Percentiles rank a stretch among this genome's conserved stretches.
Conservation (phyloP, 2,113 vertebrate species). For the Melozone crissalis region DNA sequence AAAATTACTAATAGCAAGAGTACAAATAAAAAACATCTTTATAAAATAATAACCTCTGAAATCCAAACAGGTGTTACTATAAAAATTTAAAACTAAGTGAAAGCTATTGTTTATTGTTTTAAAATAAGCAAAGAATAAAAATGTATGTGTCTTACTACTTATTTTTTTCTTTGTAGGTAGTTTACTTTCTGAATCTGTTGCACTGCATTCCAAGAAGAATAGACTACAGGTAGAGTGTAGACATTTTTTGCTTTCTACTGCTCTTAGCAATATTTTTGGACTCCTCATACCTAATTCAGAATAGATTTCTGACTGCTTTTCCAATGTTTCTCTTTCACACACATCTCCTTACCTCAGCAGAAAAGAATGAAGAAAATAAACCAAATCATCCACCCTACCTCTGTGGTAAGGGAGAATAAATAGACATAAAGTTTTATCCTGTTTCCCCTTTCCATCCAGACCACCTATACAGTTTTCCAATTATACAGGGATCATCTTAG, state of each 20-base stretch:
- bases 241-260: neutral
- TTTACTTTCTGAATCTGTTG: neutral
- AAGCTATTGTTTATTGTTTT: neutral
- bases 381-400: neutral
- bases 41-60: neutral
- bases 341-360: neutral
- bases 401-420: neutral
- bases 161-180: neutral
- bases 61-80: neutral
- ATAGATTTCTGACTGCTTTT: neutral
- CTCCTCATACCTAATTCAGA: neutral
- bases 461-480: neutral
- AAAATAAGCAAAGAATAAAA: neutral
- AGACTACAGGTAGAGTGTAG: neutral
- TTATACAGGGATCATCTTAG: neutral
- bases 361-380: neutral
- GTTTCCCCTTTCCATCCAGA: neutral
- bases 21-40: neutral
- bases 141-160: neutral
- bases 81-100: neutral
- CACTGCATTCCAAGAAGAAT: neutral
- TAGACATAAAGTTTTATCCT: neutral
- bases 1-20: neutral
- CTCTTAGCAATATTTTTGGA: neutral
- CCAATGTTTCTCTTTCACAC: neutral